Conservation (phyloP, 1,140 invertebrate species). For the Dendrolimus punctatus region DNA sequence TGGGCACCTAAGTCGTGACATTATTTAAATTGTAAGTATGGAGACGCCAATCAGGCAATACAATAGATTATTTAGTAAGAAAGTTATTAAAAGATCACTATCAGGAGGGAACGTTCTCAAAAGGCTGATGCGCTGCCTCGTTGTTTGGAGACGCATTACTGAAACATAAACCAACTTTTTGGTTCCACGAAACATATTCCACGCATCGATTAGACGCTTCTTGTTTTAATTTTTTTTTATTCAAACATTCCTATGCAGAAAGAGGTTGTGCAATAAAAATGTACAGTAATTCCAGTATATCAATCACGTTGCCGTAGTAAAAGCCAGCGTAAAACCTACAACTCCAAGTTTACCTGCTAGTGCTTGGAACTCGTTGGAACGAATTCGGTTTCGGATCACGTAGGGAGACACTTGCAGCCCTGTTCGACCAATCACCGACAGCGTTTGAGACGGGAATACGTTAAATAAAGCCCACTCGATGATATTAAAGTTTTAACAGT, state of each 20-base stretch:
- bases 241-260: slow-evolving; percentile 13
- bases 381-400: slow-evolving; percentile 39
- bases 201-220: no score
- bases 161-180: no score
- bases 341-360: slow-evolving; percentile 11
- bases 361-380: neutral
- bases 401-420: slow-evolving; percentile 45
- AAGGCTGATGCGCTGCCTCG: no score
- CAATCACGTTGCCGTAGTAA: slow-evolving; percentile 25
- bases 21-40: no score
- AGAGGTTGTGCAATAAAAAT: slow-evolving; percentile 12
- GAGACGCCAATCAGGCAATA: no score
- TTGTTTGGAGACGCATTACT: no score
- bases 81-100: no score
- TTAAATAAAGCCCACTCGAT: slow-evolving; percentile 27
- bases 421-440: slow-evolving; percentile 52
- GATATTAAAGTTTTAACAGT: slow-evolving; percentile 24
- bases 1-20: no score
- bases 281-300: slow-evolving; percentile 21
- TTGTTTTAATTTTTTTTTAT: no score
- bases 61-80: no score
- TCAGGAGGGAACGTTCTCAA: no score
- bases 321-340: slow-evolving; percentile 19
- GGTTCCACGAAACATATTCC: no score
- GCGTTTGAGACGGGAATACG: slow-evolving; percentile 48